Evolutionary conservation across 2,113 vertebrate genomes (phyloP), one percentile per base, ranked within the genome.

Genomic region (Phoxinus phoxinus): DNA sequence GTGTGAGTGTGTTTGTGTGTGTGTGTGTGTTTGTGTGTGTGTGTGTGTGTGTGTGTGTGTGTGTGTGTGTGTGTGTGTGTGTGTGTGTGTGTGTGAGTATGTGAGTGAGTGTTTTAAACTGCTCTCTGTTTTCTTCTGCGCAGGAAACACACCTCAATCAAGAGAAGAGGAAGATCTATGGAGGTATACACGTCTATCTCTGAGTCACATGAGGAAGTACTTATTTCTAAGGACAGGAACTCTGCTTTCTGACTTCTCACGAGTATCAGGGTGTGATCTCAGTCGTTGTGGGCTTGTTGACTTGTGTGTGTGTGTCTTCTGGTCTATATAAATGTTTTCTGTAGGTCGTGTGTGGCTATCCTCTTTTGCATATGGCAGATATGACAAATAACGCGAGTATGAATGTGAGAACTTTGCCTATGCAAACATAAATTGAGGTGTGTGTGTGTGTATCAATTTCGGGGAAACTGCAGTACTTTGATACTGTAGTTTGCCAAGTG

Each of bases 111-210:
- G 10, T 53, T 44, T 75, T 82, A 41, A 56, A 56, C 19, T 56
- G 53, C 6, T 25, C 15, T 72, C 30, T 78, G 30, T 78, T 85
- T 4, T 77, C n/a, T 77, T 83, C 27, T 74, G n/a, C 1, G 11
- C 4, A 94, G 93, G 84, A 90, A 93, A 3, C 78, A 81, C 4
- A 61, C 61, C 13, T 89, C 80, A 61, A 51, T 84, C 51, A 92
- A 87, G 89, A 92, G 90, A 87, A 84, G 89, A 81, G 91, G 90
- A 53, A 91, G 84, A 80, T 91, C 88, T 35, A 0, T 86, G 17
- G 84, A 92, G 91, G 93, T 93, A 79, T 9, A 19, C 2, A 41
- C n/a, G 11, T 78, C 46, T 32, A 32, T 35, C 11, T 53, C 7
- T 35, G 48, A 37, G 30, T 37, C 51, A 37, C 21, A 72, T n/a